Conservation (phyloP, 2,797 vertebrate genomes). For the Coreius guichenoti region DNA sequence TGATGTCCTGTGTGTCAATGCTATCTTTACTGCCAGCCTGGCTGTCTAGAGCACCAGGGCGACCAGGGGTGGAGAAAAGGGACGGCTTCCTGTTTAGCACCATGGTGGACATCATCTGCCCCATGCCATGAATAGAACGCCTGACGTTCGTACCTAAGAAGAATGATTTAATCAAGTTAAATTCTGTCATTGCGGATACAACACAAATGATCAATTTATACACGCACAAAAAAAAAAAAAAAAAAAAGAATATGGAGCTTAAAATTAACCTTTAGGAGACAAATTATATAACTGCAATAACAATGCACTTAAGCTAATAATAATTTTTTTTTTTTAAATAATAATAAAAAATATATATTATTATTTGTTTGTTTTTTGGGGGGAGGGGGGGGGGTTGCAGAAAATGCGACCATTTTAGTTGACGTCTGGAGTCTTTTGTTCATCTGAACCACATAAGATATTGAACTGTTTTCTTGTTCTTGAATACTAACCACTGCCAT, state of each 20-base stretch:
- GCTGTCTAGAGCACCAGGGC: slow-evolving; percentile 74
- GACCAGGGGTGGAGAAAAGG: slow-evolving; percentile 80
- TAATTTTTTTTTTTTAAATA: too few relatives aligned
- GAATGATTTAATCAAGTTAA: not conserved
- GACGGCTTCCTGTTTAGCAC: slow-evolving; percentile 94
- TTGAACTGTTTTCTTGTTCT: not conserved
- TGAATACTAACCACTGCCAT: slow-evolving; percentile 80
- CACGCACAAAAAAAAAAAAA: not conserved
- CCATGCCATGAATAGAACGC: slow-evolving; percentile 94
- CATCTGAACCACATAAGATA: not conserved
- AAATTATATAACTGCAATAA: not conserved
- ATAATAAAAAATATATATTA: too few relatives aligned
- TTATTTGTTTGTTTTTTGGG: too few relatives aligned
- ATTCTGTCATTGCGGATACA: not conserved
- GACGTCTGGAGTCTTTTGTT: not conserved
- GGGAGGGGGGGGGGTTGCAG: too few relatives aligned
- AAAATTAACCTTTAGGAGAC: not conserved
- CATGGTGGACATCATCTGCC: slow-evolving; percentile 99
- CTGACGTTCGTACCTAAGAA: slow-evolving; percentile 89
- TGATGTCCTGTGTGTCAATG: slow-evolving; percentile 89
- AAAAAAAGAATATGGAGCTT: not conserved
- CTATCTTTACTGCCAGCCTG: slow-evolving; percentile 84
- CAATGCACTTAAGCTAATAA: not conserved
- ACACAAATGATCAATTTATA: not conserved
- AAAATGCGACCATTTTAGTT: not conserved